Base-by-base conservation (phyloP, 2,888 invertebrate genomes). In the Oscheius sp. region DNA sequence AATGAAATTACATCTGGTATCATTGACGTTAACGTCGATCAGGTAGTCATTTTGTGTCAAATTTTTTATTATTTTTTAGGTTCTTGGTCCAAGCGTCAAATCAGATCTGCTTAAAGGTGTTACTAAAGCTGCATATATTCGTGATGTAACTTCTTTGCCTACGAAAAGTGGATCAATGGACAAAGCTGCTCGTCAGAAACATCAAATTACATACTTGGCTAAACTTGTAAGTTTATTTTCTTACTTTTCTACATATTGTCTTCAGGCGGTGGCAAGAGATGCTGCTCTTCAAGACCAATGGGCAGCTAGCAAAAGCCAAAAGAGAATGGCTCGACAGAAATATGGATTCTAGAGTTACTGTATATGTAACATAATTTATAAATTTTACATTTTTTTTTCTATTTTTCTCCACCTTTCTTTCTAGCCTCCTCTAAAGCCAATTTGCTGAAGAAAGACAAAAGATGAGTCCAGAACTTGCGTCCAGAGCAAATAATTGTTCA, bases 121-220 rank as follows among this genome's bases (percentile, higher is more conserved):
- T 24, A 75, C 78, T 20, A 75, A 80, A 59, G 71, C 77, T 26
- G 67, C 70, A 5, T 68, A 75, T n/a, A 61, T 68, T 5, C 69
- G 70, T 47, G 69, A 73, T 2, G 70, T 75, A 2, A 61, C 63
- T n/a, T 70, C 74, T 14, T 73, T 78, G 24, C 68, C 67, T 36
- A 64, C 74, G 0, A 70, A 67, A 20, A 68, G 57, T n/a, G 68
- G 54, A 45, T 47, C 74, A 12, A 45, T 36, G 26, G 80, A 82
- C 45, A 73, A 73, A 62, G 68, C 73, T 54, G 80, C 85, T 8
- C 76, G 84, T 68, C 76, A 76, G 69, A 86, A 86, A 68, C 82
- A 86, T 67, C 85, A 85, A 72, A 85, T 85, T 71, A 86, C 85
- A 9, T 82, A 86, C 71, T 73, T 85, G 57, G 85, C 85, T 3